A percentile compares a stretch with the other conserved stretches of the same genome.
Evolutionary conservation across 2,113 vertebrate genomes (phyloP).

Genomic region (Damaliscus lunatus): DNA sequence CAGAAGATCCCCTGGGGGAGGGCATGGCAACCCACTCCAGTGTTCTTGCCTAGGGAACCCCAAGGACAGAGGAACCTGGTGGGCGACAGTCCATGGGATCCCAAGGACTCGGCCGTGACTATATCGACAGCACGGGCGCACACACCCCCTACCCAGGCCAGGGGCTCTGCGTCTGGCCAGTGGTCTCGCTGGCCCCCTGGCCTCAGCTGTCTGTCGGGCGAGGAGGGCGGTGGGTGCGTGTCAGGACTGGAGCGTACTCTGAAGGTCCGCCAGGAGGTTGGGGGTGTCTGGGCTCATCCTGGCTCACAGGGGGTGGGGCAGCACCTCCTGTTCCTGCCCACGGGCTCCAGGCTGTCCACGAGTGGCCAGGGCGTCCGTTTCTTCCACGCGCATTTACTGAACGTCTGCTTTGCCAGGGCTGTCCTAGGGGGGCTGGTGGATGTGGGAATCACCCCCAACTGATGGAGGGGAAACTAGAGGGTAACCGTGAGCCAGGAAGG

Average conservation of each 20-base stretch:
- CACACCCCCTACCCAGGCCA: accelerated
- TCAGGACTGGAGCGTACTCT: accelerated
- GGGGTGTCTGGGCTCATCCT: not conserved
- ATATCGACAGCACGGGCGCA: accelerated
- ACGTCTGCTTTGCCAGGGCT: accelerated
- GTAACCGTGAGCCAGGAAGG: too few relatives aligned
- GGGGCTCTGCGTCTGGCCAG: accelerated
- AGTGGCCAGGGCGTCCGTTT: accelerated
- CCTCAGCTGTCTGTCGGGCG: accelerated
- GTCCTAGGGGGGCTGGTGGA: accelerated
- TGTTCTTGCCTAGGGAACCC: not conserved
- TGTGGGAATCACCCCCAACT: accelerated
- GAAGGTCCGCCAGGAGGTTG: not conserved
- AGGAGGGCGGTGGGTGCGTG: not conserved
- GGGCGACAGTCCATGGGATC: not conserved
- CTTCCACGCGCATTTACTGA: accelerated
- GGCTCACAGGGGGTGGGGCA: not conserved
- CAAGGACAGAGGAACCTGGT: not conserved
- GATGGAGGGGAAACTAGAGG: too few relatives aligned
- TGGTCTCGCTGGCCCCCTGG: not conserved
- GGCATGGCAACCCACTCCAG: not conserved
- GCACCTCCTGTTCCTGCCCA: not conserved
- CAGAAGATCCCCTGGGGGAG: not conserved
- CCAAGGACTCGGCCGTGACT: not conserved
- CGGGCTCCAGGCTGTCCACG: accelerated